These are phyloP conservation scores for Micromussa lordhowensis DNA, from an alignment of 92 coral and sea anemone genomes.

Conservation along the genomic window DNA sequence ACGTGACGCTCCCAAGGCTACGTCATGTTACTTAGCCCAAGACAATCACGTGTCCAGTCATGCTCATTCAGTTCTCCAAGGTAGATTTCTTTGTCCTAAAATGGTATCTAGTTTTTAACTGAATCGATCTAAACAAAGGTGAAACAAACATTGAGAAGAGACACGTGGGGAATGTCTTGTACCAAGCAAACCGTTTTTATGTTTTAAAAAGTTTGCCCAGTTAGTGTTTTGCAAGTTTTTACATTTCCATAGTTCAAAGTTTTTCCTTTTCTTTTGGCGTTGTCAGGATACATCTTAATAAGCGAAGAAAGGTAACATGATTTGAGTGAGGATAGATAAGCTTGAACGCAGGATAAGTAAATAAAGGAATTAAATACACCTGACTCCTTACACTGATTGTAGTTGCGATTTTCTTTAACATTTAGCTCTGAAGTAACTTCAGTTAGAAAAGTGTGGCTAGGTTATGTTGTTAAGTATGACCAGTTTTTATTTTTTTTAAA, in stretches of 20 bases:
- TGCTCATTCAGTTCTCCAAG: background rate
- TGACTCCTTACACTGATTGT: too few relatives aligned
- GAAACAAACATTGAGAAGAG: background rate
- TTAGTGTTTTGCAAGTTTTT: background rate
- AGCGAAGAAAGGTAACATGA: too few relatives aligned
- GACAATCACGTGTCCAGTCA: background rate
- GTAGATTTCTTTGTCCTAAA: background rate
- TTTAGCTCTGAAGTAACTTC: too few relatives aligned
- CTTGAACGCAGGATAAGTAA: too few relatives aligned
- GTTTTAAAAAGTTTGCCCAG: background rate
- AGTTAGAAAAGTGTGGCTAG: too few relatives aligned
- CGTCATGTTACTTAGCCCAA: background rate
- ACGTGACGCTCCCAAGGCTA: too few relatives aligned
- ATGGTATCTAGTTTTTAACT: background rate
- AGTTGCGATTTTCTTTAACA: too few relatives aligned
- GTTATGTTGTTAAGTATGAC: too few relatives aligned
- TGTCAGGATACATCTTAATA: background rate
- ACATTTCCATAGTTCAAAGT: background rate
- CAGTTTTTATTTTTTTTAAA: too few relatives aligned
- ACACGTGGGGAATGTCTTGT: background rate
- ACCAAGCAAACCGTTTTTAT: background rate
- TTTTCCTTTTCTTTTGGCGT: background rate
- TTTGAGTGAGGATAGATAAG: too few relatives aligned
- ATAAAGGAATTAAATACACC: too few relatives aligned
- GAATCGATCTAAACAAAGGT: background rate